Evolutionary conservation across 2,888 invertebrate species (phyloP), one percentile per base, ranked within the genome.

Genomic region (Xestoiulus laeticollis): DNA sequence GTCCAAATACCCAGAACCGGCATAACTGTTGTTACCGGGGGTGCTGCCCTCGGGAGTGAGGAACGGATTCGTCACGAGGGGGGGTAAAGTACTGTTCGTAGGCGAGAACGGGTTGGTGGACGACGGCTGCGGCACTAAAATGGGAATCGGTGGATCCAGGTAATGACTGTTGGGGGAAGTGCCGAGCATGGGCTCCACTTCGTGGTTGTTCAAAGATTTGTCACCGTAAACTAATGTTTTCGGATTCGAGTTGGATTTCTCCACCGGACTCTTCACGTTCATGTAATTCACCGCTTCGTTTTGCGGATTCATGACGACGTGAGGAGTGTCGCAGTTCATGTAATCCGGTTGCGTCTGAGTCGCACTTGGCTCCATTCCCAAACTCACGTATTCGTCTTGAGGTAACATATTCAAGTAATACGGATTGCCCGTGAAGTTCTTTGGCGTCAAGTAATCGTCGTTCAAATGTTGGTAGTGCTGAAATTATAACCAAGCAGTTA

Each of bases 391-490:
- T 38, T 68, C 38, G 19, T 87, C 87, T 22, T 84, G 43, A 33
- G 82, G 44, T 26, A 87, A 48, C 84, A 68, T 82, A 19, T 53
- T 33, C 32, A 87, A 32, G 44, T 87, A 87, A 14, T 87, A 38
- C 8, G 84, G 87, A 84, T 87, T 87, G 26, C 38, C 44, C 16
- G n/a, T 32, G 16, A 84, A 43, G 32, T 68, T 32, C 83, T 68
- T 33, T 43, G 82, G 38, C 33, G 33, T 44, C 32, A 87, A 33
- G 78, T 68, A 89, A 44, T 53, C 59, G 22, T 87, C 87, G 44
- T 89, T 89, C 30, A 88, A 87, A 19, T 88, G 59, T 4, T 68
- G 33, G 43, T 89, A 89, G 53, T 88, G 88, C 89, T 89, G 78
- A 32, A 78, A 78, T 48, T 4, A 16, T 48, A 14, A 16, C 38